phyloP scores from a whole-genome alignment of 2,888 invertebrate species.

The Ectropis crepuscularia region DNA sequence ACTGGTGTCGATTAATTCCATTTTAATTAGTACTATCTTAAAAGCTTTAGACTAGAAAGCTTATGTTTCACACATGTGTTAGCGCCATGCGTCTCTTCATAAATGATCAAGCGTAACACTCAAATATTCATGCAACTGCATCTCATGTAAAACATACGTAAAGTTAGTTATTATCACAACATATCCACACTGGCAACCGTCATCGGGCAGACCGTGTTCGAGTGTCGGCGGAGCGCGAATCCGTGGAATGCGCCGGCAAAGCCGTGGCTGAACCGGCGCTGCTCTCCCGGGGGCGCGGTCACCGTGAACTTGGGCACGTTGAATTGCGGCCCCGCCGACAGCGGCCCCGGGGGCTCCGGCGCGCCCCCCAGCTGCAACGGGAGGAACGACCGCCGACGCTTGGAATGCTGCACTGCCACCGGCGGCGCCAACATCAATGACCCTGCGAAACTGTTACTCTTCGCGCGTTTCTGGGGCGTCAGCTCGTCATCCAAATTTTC shows the following conservation, averaged over 20 bases:
- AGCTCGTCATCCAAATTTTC: constrained; percentile 53
- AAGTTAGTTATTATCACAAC: constrained; percentile 51
- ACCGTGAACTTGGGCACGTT: constrained; percentile 82
- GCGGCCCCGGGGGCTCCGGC: constrained; percentile 63
- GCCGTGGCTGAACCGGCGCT: constrained; percentile 81
- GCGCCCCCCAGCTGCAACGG: constrained; percentile 79
- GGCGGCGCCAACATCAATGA: constrained; percentile 67
- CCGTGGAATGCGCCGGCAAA: constrained; percentile 82
- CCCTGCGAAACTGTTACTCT: constrained; percentile 78
- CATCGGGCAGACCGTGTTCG: constrained; percentile 86
- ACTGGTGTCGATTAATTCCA: background rate
- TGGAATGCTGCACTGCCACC: constrained; percentile 52
- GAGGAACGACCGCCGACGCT: constrained; percentile 85
- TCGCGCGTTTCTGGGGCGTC: constrained; percentile 65
- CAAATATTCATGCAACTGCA: constrained; percentile 35
- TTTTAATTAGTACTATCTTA: constrained; percentile 10
- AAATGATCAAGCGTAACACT: constrained; percentile 35
- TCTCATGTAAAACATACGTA: constrained; percentile 32
- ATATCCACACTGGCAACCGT: constrained; percentile 61
- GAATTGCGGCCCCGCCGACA: constrained; percentile 81
- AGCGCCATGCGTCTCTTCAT: constrained; percentile 13
- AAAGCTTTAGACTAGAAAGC: background rate
- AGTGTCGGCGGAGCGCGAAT: constrained; percentile 88
- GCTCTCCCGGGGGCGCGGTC: constrained; percentile 82
- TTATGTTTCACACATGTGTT: background rate